Evolutionary conservation across 2,888 invertebrate species (phyloP).

Genomic region (Trypoxylon attenuatum): DNA sequence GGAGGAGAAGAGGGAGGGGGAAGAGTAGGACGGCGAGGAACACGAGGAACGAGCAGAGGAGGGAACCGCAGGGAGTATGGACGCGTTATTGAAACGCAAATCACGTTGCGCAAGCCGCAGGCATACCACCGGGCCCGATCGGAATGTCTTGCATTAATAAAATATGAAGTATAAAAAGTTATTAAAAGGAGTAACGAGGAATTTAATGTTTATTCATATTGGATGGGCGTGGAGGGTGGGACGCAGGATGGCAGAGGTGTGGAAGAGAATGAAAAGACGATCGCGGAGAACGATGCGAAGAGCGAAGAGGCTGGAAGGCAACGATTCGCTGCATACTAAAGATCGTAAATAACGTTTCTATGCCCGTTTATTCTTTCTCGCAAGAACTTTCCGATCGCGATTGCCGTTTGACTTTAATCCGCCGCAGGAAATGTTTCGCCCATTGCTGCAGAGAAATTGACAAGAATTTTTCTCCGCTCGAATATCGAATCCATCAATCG

Average conservation of each 20-base stretch:
- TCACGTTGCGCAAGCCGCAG: constrained; percentile 68
- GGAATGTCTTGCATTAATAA: constrained; percentile 69
- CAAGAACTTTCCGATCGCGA: constrained; percentile 50
- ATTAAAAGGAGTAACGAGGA: constrained; percentile 67
- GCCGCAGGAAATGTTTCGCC: constrained; percentile 38
- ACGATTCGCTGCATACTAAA: constrained; percentile 52
- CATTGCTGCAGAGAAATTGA: no score
- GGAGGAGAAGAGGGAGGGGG: constrained; percentile 12
- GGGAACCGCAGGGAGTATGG: constrained; percentile 37
- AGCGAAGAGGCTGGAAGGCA: constrained; percentile 9
- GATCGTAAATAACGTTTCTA: constrained; percentile 51
- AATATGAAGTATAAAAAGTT: constrained; percentile 70
- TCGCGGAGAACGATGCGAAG: no score
- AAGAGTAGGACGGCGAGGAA: constrained; percentile 25
- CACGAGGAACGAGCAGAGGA: constrained; percentile 28
- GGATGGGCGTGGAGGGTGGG: constrained; percentile 22
- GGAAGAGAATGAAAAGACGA: no score
- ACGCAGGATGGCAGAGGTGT: no score
- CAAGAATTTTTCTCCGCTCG: no score
- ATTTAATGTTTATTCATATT: constrained; percentile 69
- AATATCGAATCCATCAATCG: no score
- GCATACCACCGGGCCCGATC: constrained; percentile 59
- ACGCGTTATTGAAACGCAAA: constrained; percentile 72
- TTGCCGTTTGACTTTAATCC: constrained; percentile 52
- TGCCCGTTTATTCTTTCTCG: constrained; percentile 7